Evolutionary conservation across 2,797 vertebrate genomes (phyloP).

Genomic region (Mycteria americana): DNA sequence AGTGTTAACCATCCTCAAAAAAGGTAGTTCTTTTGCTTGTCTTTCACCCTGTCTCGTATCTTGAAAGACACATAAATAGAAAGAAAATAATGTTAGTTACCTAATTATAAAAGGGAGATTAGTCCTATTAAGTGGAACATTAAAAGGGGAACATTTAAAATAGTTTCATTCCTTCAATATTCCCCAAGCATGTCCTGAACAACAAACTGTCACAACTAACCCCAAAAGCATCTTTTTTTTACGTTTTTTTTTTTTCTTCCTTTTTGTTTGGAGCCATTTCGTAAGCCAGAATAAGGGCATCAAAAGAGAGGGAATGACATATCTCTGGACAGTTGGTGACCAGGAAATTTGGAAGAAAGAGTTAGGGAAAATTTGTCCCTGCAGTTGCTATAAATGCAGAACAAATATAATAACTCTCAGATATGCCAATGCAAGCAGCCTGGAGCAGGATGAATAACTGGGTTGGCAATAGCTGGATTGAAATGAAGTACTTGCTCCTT

Average conservation of each 20-base stretch:
- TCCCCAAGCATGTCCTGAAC: background rate
- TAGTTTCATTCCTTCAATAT: background rate
- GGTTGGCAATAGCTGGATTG: constrained; percentile 3
- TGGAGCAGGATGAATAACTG: constrained; percentile 39
- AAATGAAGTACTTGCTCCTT: background rate
- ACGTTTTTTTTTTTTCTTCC: rapidly evolving
- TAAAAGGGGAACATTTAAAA: background rate
- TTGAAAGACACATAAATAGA: background rate
- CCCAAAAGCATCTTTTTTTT: background rate
- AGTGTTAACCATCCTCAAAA: background rate
- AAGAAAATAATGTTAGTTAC: background rate
- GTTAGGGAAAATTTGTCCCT: constrained; percentile 22
- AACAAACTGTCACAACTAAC: background rate
- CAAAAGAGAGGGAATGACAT: background rate
- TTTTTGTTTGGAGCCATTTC: background rate
- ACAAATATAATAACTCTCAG: constrained; percentile 36
- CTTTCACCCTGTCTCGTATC: background rate
- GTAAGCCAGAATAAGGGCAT: background rate
- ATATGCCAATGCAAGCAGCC: constrained; percentile 46
- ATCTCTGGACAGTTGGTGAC: constrained; percentile 15
- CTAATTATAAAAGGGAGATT: background rate
- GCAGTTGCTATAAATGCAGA: constrained; percentile 28
- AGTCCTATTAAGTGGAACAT: background rate
- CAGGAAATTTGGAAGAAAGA: constrained; percentile 10
- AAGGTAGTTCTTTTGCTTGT: background rate